Evolutionary conservation across 2,797 vertebrate species (phyloP), one percentile per base, ranked within the genome.

Genomic region (Gymnodraco acuticeps): DNA sequence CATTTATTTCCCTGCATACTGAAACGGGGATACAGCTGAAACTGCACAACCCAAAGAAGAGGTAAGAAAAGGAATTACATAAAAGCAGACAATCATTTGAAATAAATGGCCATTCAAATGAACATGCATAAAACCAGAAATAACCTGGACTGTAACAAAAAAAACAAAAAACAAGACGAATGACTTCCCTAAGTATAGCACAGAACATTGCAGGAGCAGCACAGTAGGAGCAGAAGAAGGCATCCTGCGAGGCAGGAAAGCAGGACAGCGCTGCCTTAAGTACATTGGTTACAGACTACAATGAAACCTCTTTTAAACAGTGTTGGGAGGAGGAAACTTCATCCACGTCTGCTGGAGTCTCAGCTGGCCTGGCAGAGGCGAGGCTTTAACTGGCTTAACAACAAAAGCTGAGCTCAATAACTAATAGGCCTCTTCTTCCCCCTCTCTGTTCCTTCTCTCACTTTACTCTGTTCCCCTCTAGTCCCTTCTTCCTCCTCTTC

Each of bases 361-460:
- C 76, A 71, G 83, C 87, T 77, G 83, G 79, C 64, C 82, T 54
- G 69, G 71, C 67, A 70, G 54, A 81, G 64, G 53, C 85, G 74
- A 15, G 56, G 84, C 86, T 88, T 88, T 88, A 86, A 90, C 84
- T 80, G 90, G 90, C 93, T 92, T 93, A 91, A 86, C 82, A 82
- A 87, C 85, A 78, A 85, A 86, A 89, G 85, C 85, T 4, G 1
- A 59, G 87, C 85, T 91, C 85, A 80, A 83, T 81, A 86, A 75
- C 87, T 90, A 91, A 87, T 79, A 85, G 89, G 82, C 80, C 70
- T 80, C 83, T 77, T 80, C 82, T 72, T 78, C 62, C 70, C 64
- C 59, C 19, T 67, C 75, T 67, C 20, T 73, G n/a, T 69, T 61
- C 66, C 65, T 70, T 43, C 69, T 63, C 55, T 74, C 54, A 55